These are phyloP conservation scores for Monoplex corrugatus DNA, from an alignment of 2,888 invertebrate species.

Conservation along the genomic window DNA sequence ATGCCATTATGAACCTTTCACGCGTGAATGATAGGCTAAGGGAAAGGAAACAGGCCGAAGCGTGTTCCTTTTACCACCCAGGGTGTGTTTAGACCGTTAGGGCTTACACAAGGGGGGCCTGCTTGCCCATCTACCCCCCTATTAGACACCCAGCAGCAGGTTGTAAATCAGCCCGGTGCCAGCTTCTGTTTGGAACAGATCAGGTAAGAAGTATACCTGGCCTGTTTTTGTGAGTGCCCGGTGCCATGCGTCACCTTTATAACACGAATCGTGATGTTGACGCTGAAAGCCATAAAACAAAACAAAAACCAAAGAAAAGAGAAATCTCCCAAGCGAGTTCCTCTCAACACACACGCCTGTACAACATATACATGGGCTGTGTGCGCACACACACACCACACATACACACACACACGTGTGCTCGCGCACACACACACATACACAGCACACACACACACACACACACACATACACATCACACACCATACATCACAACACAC, in stretches of 20 bases:
- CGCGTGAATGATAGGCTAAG: no score
- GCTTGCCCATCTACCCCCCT: neutral
- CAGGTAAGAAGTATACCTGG: no score
- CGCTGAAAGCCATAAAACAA: no score
- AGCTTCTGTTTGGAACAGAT: neutral
- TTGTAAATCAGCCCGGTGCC: neutral
- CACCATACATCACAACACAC: no score
- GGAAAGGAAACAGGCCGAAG: neutral
- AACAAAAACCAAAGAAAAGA: no score
- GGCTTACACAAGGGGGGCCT: neutral
- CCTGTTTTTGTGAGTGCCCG: neutral
- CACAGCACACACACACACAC: neutral
- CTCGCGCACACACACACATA: neutral
- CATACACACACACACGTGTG: neutral
- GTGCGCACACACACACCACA: neutral
- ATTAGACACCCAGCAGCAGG: neutral
- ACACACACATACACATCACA: neutral
- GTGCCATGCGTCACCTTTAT: neutral
- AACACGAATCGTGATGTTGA: neutral
- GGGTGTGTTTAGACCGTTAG: neutral
- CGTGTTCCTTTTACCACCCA: slow-evolving; percentile 14
- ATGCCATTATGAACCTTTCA: no score
- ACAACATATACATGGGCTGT: no score
- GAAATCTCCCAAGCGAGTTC: no score
- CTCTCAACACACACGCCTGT: no score